Evolutionary conservation across 1,140 invertebrate genomes (phyloP).

Genomic region (Chionoecetes opilio): DNA sequence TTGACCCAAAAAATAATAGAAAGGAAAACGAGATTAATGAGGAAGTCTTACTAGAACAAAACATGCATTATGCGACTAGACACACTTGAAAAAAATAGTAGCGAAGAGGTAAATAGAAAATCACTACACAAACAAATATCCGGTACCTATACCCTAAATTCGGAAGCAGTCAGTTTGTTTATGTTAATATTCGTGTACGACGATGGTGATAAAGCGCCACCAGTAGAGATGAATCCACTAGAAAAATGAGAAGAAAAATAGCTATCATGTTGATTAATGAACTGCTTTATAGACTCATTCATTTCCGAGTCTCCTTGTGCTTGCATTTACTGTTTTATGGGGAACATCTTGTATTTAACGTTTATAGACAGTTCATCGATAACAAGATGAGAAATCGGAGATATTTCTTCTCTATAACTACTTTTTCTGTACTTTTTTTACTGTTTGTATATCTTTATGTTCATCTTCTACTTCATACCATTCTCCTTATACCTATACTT

Average conservation of each 20-base stretch:
- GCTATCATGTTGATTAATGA: constrained; percentile 5
- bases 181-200: not conserved
- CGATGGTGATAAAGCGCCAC: not conserved
- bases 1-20: not conserved
- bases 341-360: not conserved
- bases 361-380: too few relatives aligned
- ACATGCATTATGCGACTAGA: not conserved
- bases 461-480: not conserved
- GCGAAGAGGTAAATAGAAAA: not conserved
- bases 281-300: not conserved
- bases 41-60: not conserved
- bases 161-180: too few relatives aligned
- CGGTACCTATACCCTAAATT: too few relatives aligned
- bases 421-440: too few relatives aligned
- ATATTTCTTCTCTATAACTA: too few relatives aligned
- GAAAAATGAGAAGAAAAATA: not conserved
- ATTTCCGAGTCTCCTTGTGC: not conserved
- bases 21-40: not conserved
- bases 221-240: not conserved
- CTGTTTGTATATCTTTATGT: not conserved
- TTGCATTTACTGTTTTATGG: not conserved
- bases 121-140: not conserved
- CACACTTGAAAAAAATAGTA: not conserved
- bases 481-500: not conserved
- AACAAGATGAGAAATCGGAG: too few relatives aligned